These are phyloP conservation scores for Apocheima hispidaria DNA, from an alignment of 2,888 invertebrate species.

Conservation along the genomic window DNA sequence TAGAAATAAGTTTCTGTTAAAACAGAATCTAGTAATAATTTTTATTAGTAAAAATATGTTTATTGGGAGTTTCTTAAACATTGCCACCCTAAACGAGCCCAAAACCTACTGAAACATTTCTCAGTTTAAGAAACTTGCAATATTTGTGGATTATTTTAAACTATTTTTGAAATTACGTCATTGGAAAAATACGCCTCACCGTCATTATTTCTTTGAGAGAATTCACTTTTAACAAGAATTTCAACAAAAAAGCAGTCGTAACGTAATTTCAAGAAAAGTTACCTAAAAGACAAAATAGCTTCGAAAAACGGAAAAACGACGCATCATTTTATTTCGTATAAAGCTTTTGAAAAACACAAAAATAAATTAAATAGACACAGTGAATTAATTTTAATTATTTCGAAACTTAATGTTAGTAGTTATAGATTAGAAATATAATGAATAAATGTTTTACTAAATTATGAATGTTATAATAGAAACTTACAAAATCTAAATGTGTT, in stretches of 20 bases:
- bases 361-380: constrained; percentile 38
- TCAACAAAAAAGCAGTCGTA: constrained; percentile 38
- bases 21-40: constrained; percentile 37
- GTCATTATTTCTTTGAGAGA: neutral
- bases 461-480: constrained; percentile 63
- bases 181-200: neutral
- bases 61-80: constrained; percentile 46
- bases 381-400: constrained; percentile 35
- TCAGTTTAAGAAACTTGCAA: constrained; percentile 41
- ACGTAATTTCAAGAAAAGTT: constrained; percentile 56
- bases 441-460: constrained; percentile 49
- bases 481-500: constrained; percentile 66
- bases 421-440: constrained; percentile 57
- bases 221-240: neutral
- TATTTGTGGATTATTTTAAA: constrained; percentile 39
- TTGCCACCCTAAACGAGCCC: constrained; percentile 36
- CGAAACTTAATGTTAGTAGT: constrained; percentile 49
- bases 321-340: constrained; percentile 67
- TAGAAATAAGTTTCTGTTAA: constrained; percentile 16
- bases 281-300: constrained; percentile 61
- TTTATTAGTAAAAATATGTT: constrained; percentile 53
- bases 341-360: constrained; percentile 56
- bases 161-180: constrained; percentile 38
- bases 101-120: constrained; percentile 45
- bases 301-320: constrained; percentile 74